Percentiles rank a stretch among this genome's conserved stretches.
phyloP scores from a whole-genome alignment of 2,888 invertebrate species.

The Drosophila quinaria region DNA sequence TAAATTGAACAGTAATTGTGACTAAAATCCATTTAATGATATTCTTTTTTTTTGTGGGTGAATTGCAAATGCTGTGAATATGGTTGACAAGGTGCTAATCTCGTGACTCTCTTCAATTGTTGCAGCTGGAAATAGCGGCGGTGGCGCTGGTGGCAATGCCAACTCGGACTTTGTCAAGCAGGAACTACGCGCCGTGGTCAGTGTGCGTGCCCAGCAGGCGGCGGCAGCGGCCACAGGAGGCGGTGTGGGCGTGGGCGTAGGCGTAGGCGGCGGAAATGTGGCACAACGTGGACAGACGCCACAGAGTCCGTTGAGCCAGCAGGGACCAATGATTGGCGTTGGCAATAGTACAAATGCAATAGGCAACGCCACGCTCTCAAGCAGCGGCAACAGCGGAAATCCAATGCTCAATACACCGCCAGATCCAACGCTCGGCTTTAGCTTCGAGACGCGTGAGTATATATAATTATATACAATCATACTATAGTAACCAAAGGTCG shows the following conservation, averaged over 20 bases:
- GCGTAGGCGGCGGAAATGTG: conserved; percentile 69
- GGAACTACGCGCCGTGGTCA: conserved; percentile 95
- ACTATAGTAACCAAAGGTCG: background rate
- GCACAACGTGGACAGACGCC: conserved; percentile 83
- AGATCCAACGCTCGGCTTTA: conserved; percentile 84
- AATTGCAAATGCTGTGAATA: background rate
- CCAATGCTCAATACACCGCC: conserved; percentile 84
- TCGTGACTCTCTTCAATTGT: conserved; percentile 18
- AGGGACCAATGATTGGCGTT: conserved; percentile 81
- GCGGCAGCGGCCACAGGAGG: conserved; percentile 83
- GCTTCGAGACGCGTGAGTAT: conserved; percentile 85
- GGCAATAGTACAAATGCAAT: conserved; percentile 83
- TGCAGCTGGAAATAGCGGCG: conserved; percentile 63
- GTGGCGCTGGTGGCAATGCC: conserved; percentile 86
- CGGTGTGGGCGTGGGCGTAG: conserved; percentile 56
- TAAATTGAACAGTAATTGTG: conserved; percentile 54
- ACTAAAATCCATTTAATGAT: conserved; percentile 58
- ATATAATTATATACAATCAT: background rate
- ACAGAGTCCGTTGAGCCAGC: conserved; percentile 84
- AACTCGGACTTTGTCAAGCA: conserved; percentile 95
- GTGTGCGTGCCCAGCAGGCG: conserved; percentile 90
- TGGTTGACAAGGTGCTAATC: background rate
- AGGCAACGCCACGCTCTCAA: conserved; percentile 71
- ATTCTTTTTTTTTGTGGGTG: conserved; percentile 30
- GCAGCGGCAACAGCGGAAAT: conserved; percentile 73